A percentile compares a stretch with the other conserved stretches of the same genome.
Evolutionary conservation across 1,140 invertebrate genomes (phyloP).

Genomic region (Drosophila repleta): DNA sequence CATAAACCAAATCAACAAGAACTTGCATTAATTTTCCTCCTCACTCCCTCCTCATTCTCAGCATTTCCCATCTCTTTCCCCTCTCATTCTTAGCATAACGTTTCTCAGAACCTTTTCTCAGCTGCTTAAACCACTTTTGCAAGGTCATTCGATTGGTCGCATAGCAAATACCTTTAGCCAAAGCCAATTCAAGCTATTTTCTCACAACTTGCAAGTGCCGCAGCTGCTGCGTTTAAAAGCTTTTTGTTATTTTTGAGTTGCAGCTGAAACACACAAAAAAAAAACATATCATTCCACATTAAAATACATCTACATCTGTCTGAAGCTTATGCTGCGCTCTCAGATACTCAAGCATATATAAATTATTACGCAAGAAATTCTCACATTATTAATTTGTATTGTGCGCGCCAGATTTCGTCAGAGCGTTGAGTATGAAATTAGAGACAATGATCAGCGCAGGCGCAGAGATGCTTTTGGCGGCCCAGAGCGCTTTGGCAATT

Average conservation of each 20-base stretch:
- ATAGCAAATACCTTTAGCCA: constrained; percentile 9
- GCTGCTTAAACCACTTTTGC: constrained; percentile 5
- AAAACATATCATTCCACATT: constrained; percentile 27
- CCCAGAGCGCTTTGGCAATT: constrained; percentile 41
- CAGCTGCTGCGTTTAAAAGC: constrained; percentile 21
- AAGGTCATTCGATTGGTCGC: constrained; percentile 35
- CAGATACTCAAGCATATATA: constrained; percentile 16
- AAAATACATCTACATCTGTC: neutral
- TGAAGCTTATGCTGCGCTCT: constrained; percentile 19
- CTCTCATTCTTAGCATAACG: neutral
- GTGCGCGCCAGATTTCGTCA: constrained; percentile 61
- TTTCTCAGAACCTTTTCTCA: constrained; percentile 21
- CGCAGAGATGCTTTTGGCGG: constrained; percentile 14
- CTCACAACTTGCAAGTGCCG: constrained; percentile 34
- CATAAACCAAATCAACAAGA: too few relatives aligned
- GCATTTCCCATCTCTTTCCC: neutral
- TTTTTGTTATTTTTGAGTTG: constrained; percentile 30
- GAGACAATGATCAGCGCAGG: constrained; percentile 57
- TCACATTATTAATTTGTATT: constrained; percentile 77
- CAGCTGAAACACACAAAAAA: constrained; percentile 38
- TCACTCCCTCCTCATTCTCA: neutral
- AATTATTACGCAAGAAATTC: constrained; percentile 74
- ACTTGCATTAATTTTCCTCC: too few relatives aligned
- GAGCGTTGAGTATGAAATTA: constrained; percentile 55
- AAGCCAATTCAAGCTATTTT: constrained; percentile 17